Conservation (phyloP, 2,888 invertebrate species). For the Bugula neritina region DNA sequence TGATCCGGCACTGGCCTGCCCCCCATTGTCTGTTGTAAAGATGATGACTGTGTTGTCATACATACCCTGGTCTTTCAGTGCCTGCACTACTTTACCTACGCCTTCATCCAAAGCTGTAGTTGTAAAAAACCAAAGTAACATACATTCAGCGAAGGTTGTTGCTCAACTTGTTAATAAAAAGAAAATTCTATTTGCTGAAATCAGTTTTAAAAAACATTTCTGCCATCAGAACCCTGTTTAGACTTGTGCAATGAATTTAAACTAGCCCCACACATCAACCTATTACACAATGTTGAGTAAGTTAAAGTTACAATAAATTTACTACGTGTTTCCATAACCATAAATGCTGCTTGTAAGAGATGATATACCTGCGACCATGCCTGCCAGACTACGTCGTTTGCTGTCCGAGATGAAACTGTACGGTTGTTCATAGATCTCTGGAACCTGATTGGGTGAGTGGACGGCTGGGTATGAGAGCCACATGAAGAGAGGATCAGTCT, state of each 20-base stretch:
- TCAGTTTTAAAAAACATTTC: no score
- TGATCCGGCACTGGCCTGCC: constrained; percentile 40
- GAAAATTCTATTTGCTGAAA: no score
- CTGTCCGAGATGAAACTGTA: constrained; percentile 21
- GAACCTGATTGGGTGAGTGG: constrained; percentile 68
- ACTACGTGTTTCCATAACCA: no score
- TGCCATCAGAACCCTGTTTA: no score
- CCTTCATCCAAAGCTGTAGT: constrained; percentile 18
- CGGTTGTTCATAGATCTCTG: constrained; percentile 21
- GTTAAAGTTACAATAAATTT: no score
- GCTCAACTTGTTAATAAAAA: no score
- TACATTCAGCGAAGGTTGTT: no score
- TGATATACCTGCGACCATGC: constrained; percentile 64
- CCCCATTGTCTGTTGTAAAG: constrained; percentile 36
- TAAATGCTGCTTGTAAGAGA: no score
- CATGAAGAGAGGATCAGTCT: constrained; percentile 66
- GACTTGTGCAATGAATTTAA: no score
- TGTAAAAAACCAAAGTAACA: not conserved
- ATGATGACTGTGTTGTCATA: constrained; percentile 29
- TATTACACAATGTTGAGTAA: no score
- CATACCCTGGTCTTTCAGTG: constrained; percentile 30
- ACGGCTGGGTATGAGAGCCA: constrained; percentile 78
- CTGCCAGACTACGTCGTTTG: constrained; percentile 25
- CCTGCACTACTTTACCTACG: constrained; percentile 9
- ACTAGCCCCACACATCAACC: no score